Conservation (phyloP, 2,113 vertebrate genomes). For the Sinocyclocheilus anophthalmus region DNA sequence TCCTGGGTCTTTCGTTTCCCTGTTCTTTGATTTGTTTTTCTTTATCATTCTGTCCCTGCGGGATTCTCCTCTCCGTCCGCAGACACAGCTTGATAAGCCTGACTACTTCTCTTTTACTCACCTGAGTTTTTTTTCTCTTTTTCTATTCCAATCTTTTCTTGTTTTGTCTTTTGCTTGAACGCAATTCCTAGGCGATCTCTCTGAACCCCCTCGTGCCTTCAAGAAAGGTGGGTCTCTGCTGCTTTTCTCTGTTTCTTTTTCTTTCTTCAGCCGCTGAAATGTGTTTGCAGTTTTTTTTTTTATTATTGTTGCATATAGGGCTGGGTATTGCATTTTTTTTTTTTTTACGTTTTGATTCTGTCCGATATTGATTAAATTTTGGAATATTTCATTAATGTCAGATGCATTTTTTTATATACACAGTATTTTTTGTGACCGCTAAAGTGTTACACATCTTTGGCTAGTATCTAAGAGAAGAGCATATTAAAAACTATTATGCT, state of each 20-base stretch:
- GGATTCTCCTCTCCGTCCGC: conserved; percentile 61
- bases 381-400: not conserved
- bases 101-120: conserved; percentile 70
- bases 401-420: not conserved
- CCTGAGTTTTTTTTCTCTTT: conserved; percentile 64
- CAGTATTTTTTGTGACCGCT: no score
- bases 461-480: no score
- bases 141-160: conserved; percentile 61
- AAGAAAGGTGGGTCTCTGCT: conserved; percentile 97
- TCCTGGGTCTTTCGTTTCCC: conserved; percentile 51
- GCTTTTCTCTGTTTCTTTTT: conserved; percentile 51
- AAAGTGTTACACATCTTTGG: no score
- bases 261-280: not conserved
- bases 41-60: conserved; percentile 56
- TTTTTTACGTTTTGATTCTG: not conserved
- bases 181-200: conserved; percentile 88
- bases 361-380: not conserved
- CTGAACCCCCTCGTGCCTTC: conserved; percentile 94
- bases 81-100: conserved; percentile 73
- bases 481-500: not conserved
- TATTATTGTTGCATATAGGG: not conserved
- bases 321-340: not conserved
- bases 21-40: conserved; percentile 56
- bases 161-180: conserved; percentile 72
- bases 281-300: not conserved